These are phyloP conservation scores for Fragum sueziense DNA, from an alignment of 2,888 invertebrate species.

Conservation along the genomic window DNA sequence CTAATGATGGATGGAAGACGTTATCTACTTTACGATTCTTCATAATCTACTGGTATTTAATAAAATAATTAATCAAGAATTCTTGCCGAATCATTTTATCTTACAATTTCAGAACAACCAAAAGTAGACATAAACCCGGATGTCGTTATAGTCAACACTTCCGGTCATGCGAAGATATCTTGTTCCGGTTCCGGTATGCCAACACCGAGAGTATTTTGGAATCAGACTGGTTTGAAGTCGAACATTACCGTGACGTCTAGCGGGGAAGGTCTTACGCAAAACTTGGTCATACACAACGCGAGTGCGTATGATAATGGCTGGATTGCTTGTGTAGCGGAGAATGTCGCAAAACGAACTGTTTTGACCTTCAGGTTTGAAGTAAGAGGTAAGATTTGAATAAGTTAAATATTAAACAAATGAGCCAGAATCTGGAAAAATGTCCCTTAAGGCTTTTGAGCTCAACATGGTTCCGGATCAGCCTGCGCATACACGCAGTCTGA, in stretches of 20 bases:
- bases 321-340: conserved; percentile 61
- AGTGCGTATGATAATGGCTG: conserved; percentile 60
- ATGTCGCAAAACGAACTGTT: conserved; percentile 48
- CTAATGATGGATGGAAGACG: too few relatives aligned
- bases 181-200: conserved; percentile 60
- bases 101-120: conserved; percentile 59
- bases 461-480: too few relatives aligned
- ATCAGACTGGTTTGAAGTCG: conserved; percentile 50
- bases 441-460: too few relatives aligned
- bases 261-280: conserved; percentile 38
- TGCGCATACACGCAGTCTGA: too few relatives aligned
- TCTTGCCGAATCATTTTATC: too few relatives aligned
- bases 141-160: conserved; percentile 46
- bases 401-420: too few relatives aligned
- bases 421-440: too few relatives aligned
- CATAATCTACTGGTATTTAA: too few relatives aligned
- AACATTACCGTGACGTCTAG: conserved; percentile 30
- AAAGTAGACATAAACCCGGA: conserved; percentile 42
- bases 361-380: conserved; percentile 51
- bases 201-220: conserved; percentile 58
- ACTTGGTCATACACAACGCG: conserved; percentile 54
- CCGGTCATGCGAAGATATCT: conserved; percentile 34
- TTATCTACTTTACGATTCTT: too few relatives aligned
- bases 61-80: too few relatives aligned
- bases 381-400: conserved; percentile 52